Conservation (phyloP, 2,888 invertebrate genomes). For the Cybosia mesomella region DNA sequence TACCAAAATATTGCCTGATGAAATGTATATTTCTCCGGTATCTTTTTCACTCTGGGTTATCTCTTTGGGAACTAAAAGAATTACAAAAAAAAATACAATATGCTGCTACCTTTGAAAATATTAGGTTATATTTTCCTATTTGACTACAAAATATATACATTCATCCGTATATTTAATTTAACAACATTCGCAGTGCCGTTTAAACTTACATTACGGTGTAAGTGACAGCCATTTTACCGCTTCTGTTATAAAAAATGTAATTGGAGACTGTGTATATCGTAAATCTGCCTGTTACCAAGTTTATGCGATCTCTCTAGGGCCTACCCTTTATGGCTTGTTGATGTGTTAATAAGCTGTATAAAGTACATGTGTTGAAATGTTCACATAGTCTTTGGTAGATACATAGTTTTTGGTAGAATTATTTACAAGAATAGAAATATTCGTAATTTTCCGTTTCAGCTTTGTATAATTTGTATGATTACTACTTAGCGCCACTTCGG, state of each 20-base stretch:
- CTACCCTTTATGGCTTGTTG: constrained; percentile 56
- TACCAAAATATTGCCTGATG: too few relatives aligned
- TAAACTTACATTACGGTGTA: constrained; percentile 34
- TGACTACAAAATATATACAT: too few relatives aligned
- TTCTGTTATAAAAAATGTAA: constrained; percentile 63
- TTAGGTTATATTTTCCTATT: too few relatives aligned
- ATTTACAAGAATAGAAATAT: not conserved
- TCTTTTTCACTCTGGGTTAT: too few relatives aligned
- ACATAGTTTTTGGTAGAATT: not conserved
- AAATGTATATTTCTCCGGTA: too few relatives aligned
- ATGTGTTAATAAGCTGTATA: constrained; percentile 41
- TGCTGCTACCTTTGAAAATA: too few relatives aligned
- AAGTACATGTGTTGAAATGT: constrained; percentile 28
- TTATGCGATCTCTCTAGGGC: constrained; percentile 58
- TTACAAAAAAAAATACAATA: too few relatives aligned
- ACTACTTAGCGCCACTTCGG: too few relatives aligned
- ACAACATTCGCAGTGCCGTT: not conserved
- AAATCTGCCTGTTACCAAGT: constrained; percentile 57
- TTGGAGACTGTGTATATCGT: constrained; percentile 61
- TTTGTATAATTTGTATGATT: too few relatives aligned
- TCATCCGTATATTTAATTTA: too few relatives aligned
- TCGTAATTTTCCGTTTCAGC: not conserved
- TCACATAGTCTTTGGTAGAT: not conserved
- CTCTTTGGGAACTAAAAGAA: too few relatives aligned
- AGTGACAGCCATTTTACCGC: constrained; percentile 42